phyloP scores from a whole-genome alignment of 2,888 invertebrate species.

The Choristoneura rosaceana region DNA sequence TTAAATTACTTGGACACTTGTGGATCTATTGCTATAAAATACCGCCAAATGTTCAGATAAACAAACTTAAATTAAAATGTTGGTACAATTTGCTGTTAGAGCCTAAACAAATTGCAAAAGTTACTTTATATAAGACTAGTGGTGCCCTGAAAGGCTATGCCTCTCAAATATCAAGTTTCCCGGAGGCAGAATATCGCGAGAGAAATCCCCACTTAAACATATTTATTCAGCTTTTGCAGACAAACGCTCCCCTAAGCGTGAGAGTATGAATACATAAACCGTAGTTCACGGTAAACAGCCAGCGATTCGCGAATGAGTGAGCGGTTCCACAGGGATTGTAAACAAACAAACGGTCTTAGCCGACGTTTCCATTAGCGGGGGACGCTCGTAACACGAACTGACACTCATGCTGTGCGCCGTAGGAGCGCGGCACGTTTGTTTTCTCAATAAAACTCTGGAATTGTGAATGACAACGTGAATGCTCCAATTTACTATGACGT shows the following conservation, averaged over 20 bases:
- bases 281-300: slow-evolving; percentile 28
- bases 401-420: not conserved
- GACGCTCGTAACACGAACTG: slow-evolving; percentile 27
- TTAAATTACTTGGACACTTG: too few relatives aligned
- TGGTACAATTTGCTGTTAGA: too few relatives aligned
- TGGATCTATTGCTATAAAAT: too few relatives aligned
- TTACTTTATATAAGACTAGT: too few relatives aligned
- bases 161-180: not conserved
- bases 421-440: slow-evolving; percentile 20
- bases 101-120: too few relatives aligned
- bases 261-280: slow-evolving; percentile 36
- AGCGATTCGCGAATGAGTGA: slow-evolving; percentile 23
- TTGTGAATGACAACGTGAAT: slow-evolving; percentile 41
- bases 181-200: not conserved
- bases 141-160: too few relatives aligned
- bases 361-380: slow-evolving; percentile 22
- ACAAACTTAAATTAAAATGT: too few relatives aligned
- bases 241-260: slow-evolving; percentile 15
- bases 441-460: slow-evolving; percentile 36
- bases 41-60: too few relatives aligned
- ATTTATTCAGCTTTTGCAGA: slow-evolving; percentile 5
- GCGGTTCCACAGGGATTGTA: slow-evolving; percentile 22
- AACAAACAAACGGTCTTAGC: slow-evolving; percentile 20
- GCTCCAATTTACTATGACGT: slow-evolving; percentile 29
- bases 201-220: not conserved